Percentiles rank a stretch among this genome's conserved stretches.
phyloP scores from a whole-genome alignment of 2,797 vertebrate genomes.

The Kryptopterus vitreolus region DNA sequence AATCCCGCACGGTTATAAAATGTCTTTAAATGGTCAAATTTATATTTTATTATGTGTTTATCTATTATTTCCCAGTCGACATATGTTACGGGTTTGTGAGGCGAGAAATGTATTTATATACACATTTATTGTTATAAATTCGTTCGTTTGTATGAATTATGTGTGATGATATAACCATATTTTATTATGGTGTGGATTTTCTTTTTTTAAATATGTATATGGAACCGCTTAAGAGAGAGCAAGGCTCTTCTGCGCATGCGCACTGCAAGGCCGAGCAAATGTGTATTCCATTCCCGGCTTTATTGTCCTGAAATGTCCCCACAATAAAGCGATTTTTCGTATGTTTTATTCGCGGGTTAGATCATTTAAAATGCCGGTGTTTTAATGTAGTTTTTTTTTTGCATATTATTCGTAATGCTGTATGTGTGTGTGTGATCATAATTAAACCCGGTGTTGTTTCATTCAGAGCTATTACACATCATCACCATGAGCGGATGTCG shows the following conservation, averaged over 20 bases:
- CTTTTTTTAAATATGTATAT: background rate
- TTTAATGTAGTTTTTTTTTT: background rate
- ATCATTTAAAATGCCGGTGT: background rate
- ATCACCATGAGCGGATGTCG: constrained; percentile 85
- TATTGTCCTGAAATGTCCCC: too few relatives aligned
- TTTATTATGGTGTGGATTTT: background rate
- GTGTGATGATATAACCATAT: too few relatives aligned
- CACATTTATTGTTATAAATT: background rate
- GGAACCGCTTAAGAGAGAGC: too few relatives aligned
- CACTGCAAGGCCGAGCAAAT: background rate
- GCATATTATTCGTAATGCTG: background rate
- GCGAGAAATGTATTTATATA: background rate
- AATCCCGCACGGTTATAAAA: fast-evolving
- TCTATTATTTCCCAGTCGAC: background rate
- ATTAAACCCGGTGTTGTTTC: background rate
- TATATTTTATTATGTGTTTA: background rate
- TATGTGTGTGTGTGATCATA: background rate
- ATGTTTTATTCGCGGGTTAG: background rate
- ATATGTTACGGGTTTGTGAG: too few relatives aligned
- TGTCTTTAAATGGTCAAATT: fast-evolving
- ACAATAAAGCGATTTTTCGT: too few relatives aligned
- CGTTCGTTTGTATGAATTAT: background rate
- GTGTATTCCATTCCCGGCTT: too few relatives aligned
- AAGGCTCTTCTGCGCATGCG: constrained; percentile 10
- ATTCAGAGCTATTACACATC: background rate